Base-by-base conservation (phyloP, 1,140 invertebrate genomes). In the Megathymus violae region DNA sequence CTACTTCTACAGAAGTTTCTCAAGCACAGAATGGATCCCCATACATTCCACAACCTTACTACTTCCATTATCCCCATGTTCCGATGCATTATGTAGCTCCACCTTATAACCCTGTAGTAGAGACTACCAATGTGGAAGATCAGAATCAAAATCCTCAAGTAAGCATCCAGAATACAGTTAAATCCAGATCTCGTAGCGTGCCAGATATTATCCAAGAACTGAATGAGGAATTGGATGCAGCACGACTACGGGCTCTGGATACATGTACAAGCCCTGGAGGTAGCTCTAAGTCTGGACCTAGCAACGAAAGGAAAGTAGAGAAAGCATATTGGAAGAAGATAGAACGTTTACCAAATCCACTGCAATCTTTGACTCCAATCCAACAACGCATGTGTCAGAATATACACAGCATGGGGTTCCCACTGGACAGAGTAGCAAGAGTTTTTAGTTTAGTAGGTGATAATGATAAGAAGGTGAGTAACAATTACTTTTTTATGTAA, bases 381-480 rank as follows among this genome's bases (percentile, higher is more conserved):
- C 91, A 94, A 50, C 94, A 95, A 79, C 92, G 91, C 41, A 91
- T 97, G 66, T 96, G 94, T 25, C 92, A 94, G 64, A 93, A 94
- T 38, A 94, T 97, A 15, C 94, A 93, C 72, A 93, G 94, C 46
- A 98, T 98, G 97, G 97, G 97, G 1, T 98, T 98, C 87, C 93
- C 95, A 0, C 79, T 95, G 59, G 92, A 94, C n/a, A 93, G 95
- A 74, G 95, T 96, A 0, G 94, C 95, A 3, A 93, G 95, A 67
- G 95, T 96, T 9, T 95, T 96, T 70, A 92, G 93, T 65, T 88
- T 94, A 47, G 92, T 96, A 54, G 96, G 96, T 66, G 92, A 94
- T 64, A 95, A 97, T 91, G 95, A 97, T 85, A 97, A 97, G 85
- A 97, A 96, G 93, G 96, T 97, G 76, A 91, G 88, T n/a, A n/a